A percentile compares a stretch with the other conserved stretches of the same genome.
Conservation (phyloP, 2,113 vertebrate genomes). For the Sterna hirundo region DNA sequence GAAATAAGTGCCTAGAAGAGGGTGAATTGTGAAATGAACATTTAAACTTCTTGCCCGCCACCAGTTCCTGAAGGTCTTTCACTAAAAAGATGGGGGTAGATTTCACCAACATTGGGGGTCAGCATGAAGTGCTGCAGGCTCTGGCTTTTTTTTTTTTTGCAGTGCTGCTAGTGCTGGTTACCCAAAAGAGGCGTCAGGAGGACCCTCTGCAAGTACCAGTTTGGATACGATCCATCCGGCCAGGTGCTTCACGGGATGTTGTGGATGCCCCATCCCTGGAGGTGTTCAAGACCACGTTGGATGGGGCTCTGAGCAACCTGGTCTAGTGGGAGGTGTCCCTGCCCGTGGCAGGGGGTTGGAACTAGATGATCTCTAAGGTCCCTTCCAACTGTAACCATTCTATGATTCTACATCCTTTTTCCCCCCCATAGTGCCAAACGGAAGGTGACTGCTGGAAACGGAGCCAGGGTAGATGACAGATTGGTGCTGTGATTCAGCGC, state of each 20-base stretch:
- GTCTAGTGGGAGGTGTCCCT: background rate
- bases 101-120: background rate
- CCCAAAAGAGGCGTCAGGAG: background rate
- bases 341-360: background rate
- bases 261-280: background rate
- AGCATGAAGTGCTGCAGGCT: background rate
- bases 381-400: background rate
- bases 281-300: background rate
- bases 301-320: background rate
- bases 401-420: background rate
- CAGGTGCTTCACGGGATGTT: background rate
- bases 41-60: background rate
- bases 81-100: background rate
- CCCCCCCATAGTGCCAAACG: fast-evolving
- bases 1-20: background rate
- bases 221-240: fast-evolving
- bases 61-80: background rate
- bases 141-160: background rate
- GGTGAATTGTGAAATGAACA: background rate
- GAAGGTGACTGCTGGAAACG: background rate
- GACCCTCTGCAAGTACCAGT: background rate
- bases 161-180: background rate
- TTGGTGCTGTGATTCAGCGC: background rate
- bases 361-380: background rate
- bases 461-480: background rate